Conservation (phyloP, 2,113 vertebrate species). For the Dromas ardeola region DNA sequence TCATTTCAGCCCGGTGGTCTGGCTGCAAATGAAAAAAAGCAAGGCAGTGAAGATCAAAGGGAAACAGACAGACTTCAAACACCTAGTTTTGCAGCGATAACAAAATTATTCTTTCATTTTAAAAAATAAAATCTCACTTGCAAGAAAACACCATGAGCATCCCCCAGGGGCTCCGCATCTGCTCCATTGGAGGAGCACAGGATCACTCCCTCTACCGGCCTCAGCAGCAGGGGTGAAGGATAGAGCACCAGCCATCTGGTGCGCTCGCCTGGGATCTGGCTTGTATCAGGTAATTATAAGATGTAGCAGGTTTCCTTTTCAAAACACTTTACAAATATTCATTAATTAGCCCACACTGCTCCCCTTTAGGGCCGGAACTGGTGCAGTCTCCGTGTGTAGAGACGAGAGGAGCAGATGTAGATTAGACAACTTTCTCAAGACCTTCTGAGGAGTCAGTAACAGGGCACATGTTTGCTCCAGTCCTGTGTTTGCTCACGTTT, state of each 20-base stretch:
- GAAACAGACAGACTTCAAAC: background rate
- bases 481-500: background rate
- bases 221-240: background rate
- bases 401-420: background rate
- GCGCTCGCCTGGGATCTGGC: background rate
- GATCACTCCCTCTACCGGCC: background rate
- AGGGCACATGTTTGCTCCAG: background rate
- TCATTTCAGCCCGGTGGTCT: background rate
- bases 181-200: background rate
- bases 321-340: slow-evolving; percentile 16
- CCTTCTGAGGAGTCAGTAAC: background rate
- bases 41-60: background rate
- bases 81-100: background rate
- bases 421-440: background rate
- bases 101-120: background rate
- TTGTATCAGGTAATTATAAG: background rate
- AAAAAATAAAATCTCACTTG: background rate
- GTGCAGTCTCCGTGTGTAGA: background rate
- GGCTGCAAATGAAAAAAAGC: background rate
- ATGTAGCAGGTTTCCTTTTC: background rate
- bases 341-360: background rate
- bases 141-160: background rate
- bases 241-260: background rate
- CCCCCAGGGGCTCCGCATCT: background rate
- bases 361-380: background rate